Base-by-base conservation (phyloP, 2,888 invertebrate genomes). In the Chalcosyrphus nemorum region DNA sequence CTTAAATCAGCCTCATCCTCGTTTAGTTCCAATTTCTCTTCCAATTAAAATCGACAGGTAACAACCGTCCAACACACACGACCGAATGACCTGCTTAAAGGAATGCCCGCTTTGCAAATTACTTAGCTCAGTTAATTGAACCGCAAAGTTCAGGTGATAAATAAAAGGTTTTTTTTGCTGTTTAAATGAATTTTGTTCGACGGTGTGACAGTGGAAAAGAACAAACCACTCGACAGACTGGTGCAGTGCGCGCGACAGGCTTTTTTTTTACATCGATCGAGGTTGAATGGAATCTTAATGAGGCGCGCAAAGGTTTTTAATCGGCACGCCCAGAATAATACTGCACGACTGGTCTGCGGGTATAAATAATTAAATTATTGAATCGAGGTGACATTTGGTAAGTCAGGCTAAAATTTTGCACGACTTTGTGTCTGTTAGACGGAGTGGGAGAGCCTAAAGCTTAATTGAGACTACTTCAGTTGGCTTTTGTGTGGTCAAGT, bases 211-310 rank as follows among this genome's bases (percentile, higher is more conserved):
- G 77, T 61, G 45, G 45, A 77, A n/a, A 43, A 57, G 9, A 45
- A 52, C 11, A 19, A 41, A 27, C 38, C 29, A 27, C 38, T 21
- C 52, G 29, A 32, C 43, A 45, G 72, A 63, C 17, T 66, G 54
- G 52, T 57, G 52, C 76, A 65, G 15, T 32, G n/a, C 38, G 21
- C n/a, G 29, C 32, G 57, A 65, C 57, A 24, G 32, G 52, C 45
- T 65, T n/a, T n/a, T n/a, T n/a, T n/a, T n/a, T 52, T 45, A 47
- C 45, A 61, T 19, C 32, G n/a, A 35, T 4, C 61, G 29, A 61
- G 56, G 68, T 82, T 77, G 72, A 74, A 77, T 78, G 77, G 77
- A 77, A 74, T 82, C 68, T 74, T 74, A 82, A 82, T 82, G 77
- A 77, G 77, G 68, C 72, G 56, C 57, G n/a, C n/a, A n/a, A 68